Evolutionary conservation across 92 coral and sea anemone genomes (phyloP).

Genomic region (Blastomussa wellsi): DNA sequence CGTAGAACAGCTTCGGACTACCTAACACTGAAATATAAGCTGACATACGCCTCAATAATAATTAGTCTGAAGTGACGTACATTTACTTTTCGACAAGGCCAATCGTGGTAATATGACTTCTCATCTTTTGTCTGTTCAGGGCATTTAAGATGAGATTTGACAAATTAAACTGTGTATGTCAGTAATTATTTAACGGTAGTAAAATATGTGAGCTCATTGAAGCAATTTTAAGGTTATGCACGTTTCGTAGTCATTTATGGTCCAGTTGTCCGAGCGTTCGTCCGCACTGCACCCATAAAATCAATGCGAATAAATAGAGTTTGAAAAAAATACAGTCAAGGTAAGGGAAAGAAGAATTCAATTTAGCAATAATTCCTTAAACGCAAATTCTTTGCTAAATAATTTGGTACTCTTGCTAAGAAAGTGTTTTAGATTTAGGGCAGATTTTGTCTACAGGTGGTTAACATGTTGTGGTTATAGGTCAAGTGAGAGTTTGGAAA

Average conservation of each 20-base stretch:
- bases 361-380: not conserved
- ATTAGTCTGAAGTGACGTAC: not conserved
- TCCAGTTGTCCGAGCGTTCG: not conserved
- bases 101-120: not conserved
- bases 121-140: not conserved
- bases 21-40: not conserved
- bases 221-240: not conserved
- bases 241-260: not conserved
- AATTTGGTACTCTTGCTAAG: not conserved
- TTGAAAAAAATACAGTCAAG: not conserved
- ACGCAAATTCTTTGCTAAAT: not conserved
- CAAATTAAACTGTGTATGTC: too few species aligned
- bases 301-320: not conserved
- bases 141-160: not conserved
- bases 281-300: not conserved
- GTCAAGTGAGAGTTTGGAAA: not conserved
- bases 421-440: not conserved
- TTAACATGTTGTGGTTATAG: slow-evolving; percentile 11
- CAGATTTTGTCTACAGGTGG: slow-evolving; percentile 1
- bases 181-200: not conserved
- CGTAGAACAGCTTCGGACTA: not conserved
- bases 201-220: slow-evolving; percentile 6
- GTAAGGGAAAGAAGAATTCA: not conserved
- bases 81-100: not conserved
- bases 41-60: not conserved